A percentile compares a stretch with the other conserved stretches of the same genome.
Evolutionary conservation across 2,888 invertebrate genomes (phyloP).

Genomic region (Heliconius erato): DNA sequence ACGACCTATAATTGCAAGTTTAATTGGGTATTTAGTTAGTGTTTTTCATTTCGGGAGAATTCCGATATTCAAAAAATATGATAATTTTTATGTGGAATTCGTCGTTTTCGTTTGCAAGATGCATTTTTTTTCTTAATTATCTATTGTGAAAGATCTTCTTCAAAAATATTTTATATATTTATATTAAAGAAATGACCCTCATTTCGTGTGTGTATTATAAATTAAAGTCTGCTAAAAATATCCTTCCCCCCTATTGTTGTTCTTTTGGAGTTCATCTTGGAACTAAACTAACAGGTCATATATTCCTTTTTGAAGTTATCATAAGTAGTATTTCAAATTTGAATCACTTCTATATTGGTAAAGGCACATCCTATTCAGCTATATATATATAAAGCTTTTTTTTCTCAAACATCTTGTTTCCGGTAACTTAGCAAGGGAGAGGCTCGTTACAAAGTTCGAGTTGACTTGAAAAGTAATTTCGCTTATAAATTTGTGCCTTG

Average conservation of each 20-base stretch:
- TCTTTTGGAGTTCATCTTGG: background rate
- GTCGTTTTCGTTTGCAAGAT: no score
- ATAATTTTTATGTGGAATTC: background rate
- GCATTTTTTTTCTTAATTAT: no score
- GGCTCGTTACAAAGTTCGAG: constrained; percentile 18
- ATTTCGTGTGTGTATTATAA: no score
- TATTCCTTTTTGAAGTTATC: background rate
- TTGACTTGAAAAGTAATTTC: constrained; percentile 40
- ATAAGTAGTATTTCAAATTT: background rate
- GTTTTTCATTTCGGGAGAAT: background rate
- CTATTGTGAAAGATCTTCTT: background rate
- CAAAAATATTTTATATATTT: background rate
- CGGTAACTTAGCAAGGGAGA: constrained; percentile 3
- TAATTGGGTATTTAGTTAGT: background rate
- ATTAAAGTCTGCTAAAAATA: background rate
- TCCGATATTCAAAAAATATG: background rate
- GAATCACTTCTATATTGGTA: constrained; percentile 24
- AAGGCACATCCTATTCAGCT: background rate
- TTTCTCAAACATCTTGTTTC: constrained; percentile 28
- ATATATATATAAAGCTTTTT: constrained; percentile 26
- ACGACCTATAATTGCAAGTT: background rate
- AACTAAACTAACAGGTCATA: background rate
- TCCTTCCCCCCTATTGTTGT: background rate
- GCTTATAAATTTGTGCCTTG: constrained; percentile 31
- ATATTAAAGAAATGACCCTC: no score